A percentile compares a stretch with the other conserved stretches of the same genome.
Conservation (phyloP, 2,113 vertebrate species). For the Neoarius graeffei region DNA sequence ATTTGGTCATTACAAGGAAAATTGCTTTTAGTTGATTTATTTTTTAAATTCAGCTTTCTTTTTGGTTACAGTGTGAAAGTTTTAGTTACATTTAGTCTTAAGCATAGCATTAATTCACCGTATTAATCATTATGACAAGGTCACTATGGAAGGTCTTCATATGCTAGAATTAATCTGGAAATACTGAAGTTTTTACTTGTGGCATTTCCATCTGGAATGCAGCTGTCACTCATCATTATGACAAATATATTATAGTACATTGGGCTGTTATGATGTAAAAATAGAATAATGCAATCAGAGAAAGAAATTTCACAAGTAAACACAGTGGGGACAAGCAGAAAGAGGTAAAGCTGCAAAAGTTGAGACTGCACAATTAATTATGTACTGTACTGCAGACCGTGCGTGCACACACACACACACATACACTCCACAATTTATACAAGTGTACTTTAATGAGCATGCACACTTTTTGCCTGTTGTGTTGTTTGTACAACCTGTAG, state of each 20-base stretch:
- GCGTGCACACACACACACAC: not conserved
- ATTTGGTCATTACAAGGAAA: no score
- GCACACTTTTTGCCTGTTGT: not conserved
- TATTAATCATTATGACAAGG: not conserved
- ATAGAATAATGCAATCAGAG: not conserved
- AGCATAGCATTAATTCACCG: not conserved
- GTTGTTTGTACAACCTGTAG: not conserved
- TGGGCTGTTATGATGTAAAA: not conserved
- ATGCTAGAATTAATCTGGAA: not conserved
- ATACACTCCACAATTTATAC: not conserved
- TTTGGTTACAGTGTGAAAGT: not conserved
- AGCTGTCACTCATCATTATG: not conserved
- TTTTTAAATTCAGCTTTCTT: not conserved
- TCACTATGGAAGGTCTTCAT: not conserved
- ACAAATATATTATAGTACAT: not conserved
- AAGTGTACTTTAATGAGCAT: not conserved
- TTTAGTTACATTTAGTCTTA: no score
- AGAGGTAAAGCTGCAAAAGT: no score
- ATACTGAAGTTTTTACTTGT: not conserved
- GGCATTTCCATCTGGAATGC: not conserved
- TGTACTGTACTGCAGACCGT: no score
- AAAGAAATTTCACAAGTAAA: not conserved
- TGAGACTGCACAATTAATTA: no score
- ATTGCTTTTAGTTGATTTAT: no score
- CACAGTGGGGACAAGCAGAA: not conserved